Evolutionary conservation across 2,113 vertebrate genomes (phyloP).

Genomic region (Eclectus roratus): DNA sequence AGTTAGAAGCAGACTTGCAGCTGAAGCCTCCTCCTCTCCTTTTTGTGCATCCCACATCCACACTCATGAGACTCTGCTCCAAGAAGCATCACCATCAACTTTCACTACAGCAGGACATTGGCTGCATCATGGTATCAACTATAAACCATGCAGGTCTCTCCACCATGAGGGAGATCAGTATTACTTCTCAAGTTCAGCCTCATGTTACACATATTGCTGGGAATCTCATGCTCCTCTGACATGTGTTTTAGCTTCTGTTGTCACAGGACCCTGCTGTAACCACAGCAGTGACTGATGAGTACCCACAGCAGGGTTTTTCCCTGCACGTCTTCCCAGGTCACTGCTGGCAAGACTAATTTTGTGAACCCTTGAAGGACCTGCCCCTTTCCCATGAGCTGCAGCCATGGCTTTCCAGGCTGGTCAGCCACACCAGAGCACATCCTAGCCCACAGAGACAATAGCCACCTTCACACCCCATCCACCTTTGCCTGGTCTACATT

Average conservation of each 20-base stretch:
- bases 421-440: neutral
- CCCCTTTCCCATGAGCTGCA: neutral
- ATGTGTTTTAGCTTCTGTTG: neutral
- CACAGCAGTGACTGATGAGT: neutral
- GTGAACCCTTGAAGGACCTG: neutral
- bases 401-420: neutral
- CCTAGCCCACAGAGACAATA: neutral
- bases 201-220: neutral
- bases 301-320: neutral
- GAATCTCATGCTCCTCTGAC: neutral
- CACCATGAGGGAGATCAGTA: fast-evolving
- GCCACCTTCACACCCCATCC: neutral
- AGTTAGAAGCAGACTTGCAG: neutral
- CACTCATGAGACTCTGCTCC: neutral
- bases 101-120: neutral
- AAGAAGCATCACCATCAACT: neutral
- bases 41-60: neutral
- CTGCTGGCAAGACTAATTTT: neutral
- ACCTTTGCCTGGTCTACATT: neutral
- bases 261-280: slow-evolving; percentile 3
- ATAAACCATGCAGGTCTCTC: neutral
- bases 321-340: neutral
- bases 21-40: neutral
- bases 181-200: neutral
- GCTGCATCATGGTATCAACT: neutral